Evolutionary conservation across 2,113 vertebrate genomes (phyloP), one percentile per base, ranked within the genome.

Genomic region (Lasiurus borealis): DNA sequence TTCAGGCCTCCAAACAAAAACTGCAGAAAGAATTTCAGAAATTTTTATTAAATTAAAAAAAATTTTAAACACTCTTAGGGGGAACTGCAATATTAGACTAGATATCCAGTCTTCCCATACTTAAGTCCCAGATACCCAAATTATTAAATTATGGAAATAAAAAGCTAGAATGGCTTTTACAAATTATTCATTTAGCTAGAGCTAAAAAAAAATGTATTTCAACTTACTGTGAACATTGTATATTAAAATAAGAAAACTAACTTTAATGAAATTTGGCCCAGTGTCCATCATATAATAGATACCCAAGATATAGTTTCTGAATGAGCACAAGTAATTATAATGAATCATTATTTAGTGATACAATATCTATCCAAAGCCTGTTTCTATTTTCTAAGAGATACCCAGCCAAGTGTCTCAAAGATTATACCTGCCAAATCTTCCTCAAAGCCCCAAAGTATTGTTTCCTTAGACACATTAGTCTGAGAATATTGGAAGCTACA

Each of bases 201-300:
- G 25, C 29, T 88, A 71, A 85, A 3, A n/a, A n/a, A 23, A 91
- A 34, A 92, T 34, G 34, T 73, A 77, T 76, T 91, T 66, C 72
- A 68, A 91, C 88, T 95, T 77, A 64, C 83, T 12, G 66, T 89
- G 29, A 87, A 23, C 36, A 95, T 27, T 73, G 31, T 8, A 62
- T n/a, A 21, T 81, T 69, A 89, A 96, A 91, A 93, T 84, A 89
- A 90, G 36, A 81, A 93, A 88, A 71, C 25, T 54, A 78, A 93
- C 40, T 93, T 95, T 8, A 75, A 7, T 78, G 13, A 72, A 73
- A 8, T 85, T 54, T 93, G 36, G 69, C 31, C 78, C 6, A 36
- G 34, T 52, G 25, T 12, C 52, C 72, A 62, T 7, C n/a, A 92
- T 52, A 40, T 13, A 92, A 83, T 52, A 80, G 34, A 11, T 3